Conservation (phyloP, 2,888 invertebrate species). For the Exephanes ischioxanthus region DNA sequence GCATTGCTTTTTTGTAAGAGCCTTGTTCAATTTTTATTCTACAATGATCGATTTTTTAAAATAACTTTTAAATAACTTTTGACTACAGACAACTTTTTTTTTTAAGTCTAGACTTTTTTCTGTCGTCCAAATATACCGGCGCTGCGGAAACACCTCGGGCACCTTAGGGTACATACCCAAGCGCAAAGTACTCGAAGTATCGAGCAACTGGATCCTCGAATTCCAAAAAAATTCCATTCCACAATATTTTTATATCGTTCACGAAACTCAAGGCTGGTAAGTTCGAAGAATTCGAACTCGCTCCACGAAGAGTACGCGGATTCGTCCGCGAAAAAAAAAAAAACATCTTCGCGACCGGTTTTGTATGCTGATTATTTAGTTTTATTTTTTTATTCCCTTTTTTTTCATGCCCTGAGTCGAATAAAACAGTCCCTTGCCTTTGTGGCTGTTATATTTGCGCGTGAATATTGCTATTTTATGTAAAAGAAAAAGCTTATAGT, state of each 20-base stretch:
- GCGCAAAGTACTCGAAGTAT: too few relatives aligned
- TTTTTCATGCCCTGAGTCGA: background rate
- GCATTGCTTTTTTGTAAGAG: background rate
- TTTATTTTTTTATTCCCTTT: constrained; percentile 17
- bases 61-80: too few relatives aligned
- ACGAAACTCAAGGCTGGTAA: constrained; percentile 75
- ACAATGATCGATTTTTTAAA: too few relatives aligned
- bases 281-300: constrained; percentile 64
- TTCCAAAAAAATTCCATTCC: constrained; percentile 21
- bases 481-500: background rate
- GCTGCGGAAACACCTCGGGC: too few relatives aligned
- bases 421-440: background rate
- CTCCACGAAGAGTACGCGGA: constrained; percentile 48
- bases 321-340: constrained; percentile 55
- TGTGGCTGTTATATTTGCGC: background rate
- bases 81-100: too few relatives aligned
- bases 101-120: too few relatives aligned
- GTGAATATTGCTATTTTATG: background rate
- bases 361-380: constrained; percentile 64
- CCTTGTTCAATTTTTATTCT: too few relatives aligned
- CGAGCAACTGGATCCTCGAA: too few relatives aligned
- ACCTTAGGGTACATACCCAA: too few relatives aligned
- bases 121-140: too few relatives aligned
- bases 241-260: constrained; percentile 37
- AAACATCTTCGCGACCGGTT: constrained; percentile 76